phyloP scores from a whole-genome alignment of 2,797 vertebrate species.

The Eurystomus glaucurus region DNA sequence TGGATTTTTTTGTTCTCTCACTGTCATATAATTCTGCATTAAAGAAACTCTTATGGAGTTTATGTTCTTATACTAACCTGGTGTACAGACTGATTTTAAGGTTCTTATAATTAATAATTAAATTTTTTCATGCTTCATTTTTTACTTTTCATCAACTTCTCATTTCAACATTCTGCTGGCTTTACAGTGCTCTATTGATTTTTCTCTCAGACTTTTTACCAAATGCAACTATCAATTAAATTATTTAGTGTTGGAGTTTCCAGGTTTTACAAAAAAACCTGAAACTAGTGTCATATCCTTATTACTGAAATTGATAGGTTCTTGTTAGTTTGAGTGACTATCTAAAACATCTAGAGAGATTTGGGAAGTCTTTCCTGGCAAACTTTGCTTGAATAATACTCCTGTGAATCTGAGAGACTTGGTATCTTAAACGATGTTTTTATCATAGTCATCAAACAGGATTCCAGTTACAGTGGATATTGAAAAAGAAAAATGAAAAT shows the following conservation, averaged over 20 bases:
- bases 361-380: not conserved
- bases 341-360: not conserved
- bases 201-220: constrained; percentile 9
- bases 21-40: not conserved
- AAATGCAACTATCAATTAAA: not conserved
- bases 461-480: not conserved
- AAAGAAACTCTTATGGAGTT: not conserved
- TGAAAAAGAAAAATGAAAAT: constrained; percentile 1
- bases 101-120: not conserved
- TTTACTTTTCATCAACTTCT: not conserved
- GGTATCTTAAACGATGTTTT: not conserved
- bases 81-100: not conserved
- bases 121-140: not conserved
- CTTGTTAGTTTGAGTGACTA: not conserved
- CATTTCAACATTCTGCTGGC: not conserved
- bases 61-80: not conserved
- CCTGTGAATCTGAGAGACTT: not conserved
- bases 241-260: not conserved
- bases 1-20: not conserved
- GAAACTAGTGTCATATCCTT: not conserved
- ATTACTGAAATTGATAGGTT: not conserved
- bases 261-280: not conserved
- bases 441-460: not conserved
- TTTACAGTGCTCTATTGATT: not conserved
- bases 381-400: not conserved